Evolutionary conservation across 2,113 vertebrate genomes (phyloP), one percentile per base, ranked within the genome.

Genomic region (Silurus meridionalis): DNA sequence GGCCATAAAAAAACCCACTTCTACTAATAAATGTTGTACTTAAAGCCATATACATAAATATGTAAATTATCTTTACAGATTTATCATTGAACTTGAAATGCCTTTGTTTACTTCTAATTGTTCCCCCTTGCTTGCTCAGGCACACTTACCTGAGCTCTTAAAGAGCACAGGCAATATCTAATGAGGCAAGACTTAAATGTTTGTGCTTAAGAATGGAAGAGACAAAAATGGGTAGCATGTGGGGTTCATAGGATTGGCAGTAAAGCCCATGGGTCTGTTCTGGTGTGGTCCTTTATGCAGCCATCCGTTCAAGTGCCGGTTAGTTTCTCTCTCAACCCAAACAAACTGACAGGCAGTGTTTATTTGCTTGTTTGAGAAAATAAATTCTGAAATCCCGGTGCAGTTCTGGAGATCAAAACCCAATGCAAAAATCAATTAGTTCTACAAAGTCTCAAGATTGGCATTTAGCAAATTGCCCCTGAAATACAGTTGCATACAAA

Each of bases 401-500:
- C 85, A 89, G 77, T 90, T 87, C 46, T 37, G 79, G 78, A 86
- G 88, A 92, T 91, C 60, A 94, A 91, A 93, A 86, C 91, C 61
- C 84, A 71, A 92, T 52, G 81, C 78, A 91, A 88, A 92, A 94
- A 92, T 94, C 92, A 91, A 92, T 93, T 93, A 91, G 92, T 89
- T 92, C 79, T 93, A 92, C 88, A 52, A 80, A 92, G 92, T 93
- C 92, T 93, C 86, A 91, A 95, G 94, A 93, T 93, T 90, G 80
- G 90, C 93, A 92, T 93, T 91, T 90, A 90, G 87, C 83, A 93
- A 93, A 94, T 92, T 87, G 87, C 61, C 81, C 88, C 88, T 93
- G 88, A 95, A 93, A 91, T 91, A 93, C 72, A 75, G 83, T 86
- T 91, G 91, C 92, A 90, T 94, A 87, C 71, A 71, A 79, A 87